Percentiles rank a stretch among this genome's conserved stretches.
phyloP scores from a whole-genome alignment of 2,113 vertebrate genomes.

The Otocyon megalotis region DNA sequence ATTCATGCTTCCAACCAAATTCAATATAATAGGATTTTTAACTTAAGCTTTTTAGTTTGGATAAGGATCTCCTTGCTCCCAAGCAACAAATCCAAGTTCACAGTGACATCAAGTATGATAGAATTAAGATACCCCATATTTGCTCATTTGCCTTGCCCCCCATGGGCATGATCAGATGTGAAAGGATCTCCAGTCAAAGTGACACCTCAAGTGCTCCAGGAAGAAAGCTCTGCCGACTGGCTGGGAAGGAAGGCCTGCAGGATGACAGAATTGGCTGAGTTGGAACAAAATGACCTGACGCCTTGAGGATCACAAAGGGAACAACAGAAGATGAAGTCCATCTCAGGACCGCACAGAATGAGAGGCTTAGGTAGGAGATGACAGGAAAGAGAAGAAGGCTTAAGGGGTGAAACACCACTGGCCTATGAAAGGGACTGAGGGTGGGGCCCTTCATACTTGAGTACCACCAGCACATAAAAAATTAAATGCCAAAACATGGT shows the following conservation, averaged over 20 bases:
- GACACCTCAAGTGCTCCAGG: rapidly evolving
- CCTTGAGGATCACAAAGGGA: neutral
- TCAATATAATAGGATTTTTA: neutral
- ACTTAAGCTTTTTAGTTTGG: neutral
- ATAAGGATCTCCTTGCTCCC: neutral
- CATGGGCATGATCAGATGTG: no score
- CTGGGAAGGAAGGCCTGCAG: neutral
- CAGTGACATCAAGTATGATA: neutral
- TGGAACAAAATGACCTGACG: neutral
- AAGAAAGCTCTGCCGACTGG: neutral
- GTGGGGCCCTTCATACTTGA: neutral
- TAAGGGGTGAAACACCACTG: neutral
- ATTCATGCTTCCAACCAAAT: neutral
- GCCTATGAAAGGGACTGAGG: neutral
- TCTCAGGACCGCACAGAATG: neutral
- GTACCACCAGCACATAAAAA: neutral
- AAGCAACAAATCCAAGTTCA: neutral
- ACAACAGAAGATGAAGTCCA: neutral
- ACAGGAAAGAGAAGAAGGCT: neutral
- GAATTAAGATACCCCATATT: neutral
- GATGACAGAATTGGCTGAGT: neutral
- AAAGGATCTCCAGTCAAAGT: neutral
- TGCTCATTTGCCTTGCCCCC: neutral
- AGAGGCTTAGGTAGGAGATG: neutral
- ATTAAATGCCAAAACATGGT: neutral